Evolutionary conservation across 2,888 invertebrate genomes (phyloP).

Genomic region (Seira sanloemensis): DNA sequence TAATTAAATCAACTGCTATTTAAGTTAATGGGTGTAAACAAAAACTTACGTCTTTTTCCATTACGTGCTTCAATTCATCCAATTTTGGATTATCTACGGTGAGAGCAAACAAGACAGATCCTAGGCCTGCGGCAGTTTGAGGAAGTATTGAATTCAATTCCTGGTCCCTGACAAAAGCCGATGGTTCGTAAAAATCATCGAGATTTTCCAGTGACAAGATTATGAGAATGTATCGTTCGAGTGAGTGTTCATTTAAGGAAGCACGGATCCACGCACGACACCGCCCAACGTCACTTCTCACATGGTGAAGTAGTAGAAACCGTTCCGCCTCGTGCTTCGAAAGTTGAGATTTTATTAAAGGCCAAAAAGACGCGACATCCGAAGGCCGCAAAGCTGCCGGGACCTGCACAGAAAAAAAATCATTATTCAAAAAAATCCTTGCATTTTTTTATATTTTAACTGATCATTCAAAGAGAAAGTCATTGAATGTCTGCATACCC

Average conservation of each 20-base stretch:
- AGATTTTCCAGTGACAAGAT: slow-evolving; percentile 64
- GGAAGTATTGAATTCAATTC: slow-evolving; percentile 88
- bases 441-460: too few relatives aligned
- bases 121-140: slow-evolving; percentile 90
- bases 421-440: too few relatives aligned
- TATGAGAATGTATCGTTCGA: slow-evolving; percentile 85
- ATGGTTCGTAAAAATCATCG: slow-evolving; percentile 86
- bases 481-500: too few relatives aligned
- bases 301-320: slow-evolving; percentile 83
- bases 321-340: slow-evolving; percentile 93
- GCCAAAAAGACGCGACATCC: slow-evolving; percentile 76
- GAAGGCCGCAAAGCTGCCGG: slow-evolving; percentile 58
- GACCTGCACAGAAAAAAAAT: slow-evolving; percentile 43
- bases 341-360: slow-evolving; percentile 79
- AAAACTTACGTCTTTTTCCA: slow-evolving; percentile 65
- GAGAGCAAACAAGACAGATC: slow-evolving; percentile 93
- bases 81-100: slow-evolving; percentile 91
- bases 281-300: slow-evolving; percentile 86
- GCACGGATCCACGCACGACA: slow-evolving; percentile 91
- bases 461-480: too few relatives aligned
- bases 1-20: too few relatives aligned
- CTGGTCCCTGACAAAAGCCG: slow-evolving; percentile 88
- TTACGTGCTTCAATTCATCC: slow-evolving; percentile 75
- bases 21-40: too few relatives aligned
- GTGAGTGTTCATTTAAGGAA: slow-evolving; percentile 91